Evolutionary conservation across 37 sponge, comb jelly and placozoan species (phyloP).

Genomic region (Dysidea cf. avara): DNA sequence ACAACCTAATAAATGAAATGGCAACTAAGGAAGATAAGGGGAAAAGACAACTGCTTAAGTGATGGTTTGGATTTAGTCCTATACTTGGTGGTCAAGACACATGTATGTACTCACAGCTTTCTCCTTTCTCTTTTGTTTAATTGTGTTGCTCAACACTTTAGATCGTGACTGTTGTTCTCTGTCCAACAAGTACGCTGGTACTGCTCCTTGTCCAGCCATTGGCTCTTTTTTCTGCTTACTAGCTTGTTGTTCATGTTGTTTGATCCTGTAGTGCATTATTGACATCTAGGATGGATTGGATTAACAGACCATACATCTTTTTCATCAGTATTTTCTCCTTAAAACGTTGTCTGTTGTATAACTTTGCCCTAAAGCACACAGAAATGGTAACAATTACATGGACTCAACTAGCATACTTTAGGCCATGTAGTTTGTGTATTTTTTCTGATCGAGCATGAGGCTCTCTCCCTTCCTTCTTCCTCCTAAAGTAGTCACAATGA

Average conservation of each 20-base stretch:
- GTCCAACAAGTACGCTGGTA: slow-evolving; percentile 97
- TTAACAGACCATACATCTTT: slow-evolving; percentile 78
- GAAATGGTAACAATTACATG: too few relatives aligned
- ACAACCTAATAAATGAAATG: too few relatives aligned
- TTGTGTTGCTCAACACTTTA: slow-evolving; percentile 95
- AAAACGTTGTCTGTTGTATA: slow-evolving; percentile 93
- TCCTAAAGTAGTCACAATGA: slow-evolving; percentile 32
- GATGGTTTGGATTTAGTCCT: not conserved
- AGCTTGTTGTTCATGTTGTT: slow-evolving; percentile 86
- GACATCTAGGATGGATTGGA: not conserved
- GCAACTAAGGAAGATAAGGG: not conserved
- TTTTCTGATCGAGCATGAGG: slow-evolving; percentile 76
- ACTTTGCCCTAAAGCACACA: slow-evolving; percentile 91
- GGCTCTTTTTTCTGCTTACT: slow-evolving; percentile 82
- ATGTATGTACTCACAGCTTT: slow-evolving; percentile 78
- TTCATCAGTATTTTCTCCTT: slow-evolving; percentile 94
- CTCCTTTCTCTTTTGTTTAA: slow-evolving; percentile 99
- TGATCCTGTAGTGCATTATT: slow-evolving; percentile 48
- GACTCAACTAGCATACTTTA: slow-evolving; percentile 66
- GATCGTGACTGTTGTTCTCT: slow-evolving; percentile 95
- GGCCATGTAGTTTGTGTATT: slow-evolving; percentile 89
- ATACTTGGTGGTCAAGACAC: not conserved
- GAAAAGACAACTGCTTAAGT: not conserved
- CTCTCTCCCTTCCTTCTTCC: slow-evolving; percentile 88
- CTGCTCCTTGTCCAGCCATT: slow-evolving; percentile 89